Percentiles rank a stretch among this genome's conserved stretches.
phyloP scores from a whole-genome alignment of 2,797 vertebrate genomes.

The Holocentrus rufus region DNA sequence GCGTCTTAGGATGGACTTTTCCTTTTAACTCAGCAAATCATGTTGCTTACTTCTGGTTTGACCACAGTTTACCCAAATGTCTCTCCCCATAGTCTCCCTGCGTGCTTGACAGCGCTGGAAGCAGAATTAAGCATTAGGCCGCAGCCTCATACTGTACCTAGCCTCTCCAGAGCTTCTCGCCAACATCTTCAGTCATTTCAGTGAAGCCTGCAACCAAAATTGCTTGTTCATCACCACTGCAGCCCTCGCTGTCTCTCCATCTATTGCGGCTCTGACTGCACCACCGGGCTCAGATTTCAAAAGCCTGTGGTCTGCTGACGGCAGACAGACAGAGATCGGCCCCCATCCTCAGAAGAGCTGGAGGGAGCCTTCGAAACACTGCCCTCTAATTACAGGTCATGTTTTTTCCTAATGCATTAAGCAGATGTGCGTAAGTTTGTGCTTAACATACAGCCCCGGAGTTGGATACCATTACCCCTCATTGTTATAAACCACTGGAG shows the following conservation, averaged over 20 bases:
- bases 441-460: constrained; percentile 56
- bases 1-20: constrained; percentile 17
- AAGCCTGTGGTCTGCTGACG: constrained; percentile 66
- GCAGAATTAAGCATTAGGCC: constrained; percentile 31
- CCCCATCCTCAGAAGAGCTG: constrained; percentile 60
- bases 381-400: constrained; percentile 80
- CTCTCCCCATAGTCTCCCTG: not conserved
- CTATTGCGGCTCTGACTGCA: constrained; percentile 53
- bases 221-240: constrained; percentile 52
- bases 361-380: constrained; percentile 61
- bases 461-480: constrained; percentile 62
- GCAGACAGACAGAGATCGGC: constrained; percentile 61
- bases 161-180: constrained; percentile 21
- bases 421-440: constrained; percentile 76
- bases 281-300: constrained; percentile 75
- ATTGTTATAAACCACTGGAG: constrained; percentile 62
- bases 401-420: constrained; percentile 79
- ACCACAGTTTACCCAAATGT: constrained; percentile 26
- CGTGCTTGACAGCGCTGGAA: constrained; percentile 7
- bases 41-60: constrained; percentile 11
- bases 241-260: constrained; percentile 46
- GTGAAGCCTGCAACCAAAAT: constrained; percentile 45
- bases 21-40: not conserved
- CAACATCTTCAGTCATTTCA: constrained; percentile 46
- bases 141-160: not conserved